phyloP scores from a whole-genome alignment of 1,140 invertebrate genomes.

The Aphelinus certus region DNA sequence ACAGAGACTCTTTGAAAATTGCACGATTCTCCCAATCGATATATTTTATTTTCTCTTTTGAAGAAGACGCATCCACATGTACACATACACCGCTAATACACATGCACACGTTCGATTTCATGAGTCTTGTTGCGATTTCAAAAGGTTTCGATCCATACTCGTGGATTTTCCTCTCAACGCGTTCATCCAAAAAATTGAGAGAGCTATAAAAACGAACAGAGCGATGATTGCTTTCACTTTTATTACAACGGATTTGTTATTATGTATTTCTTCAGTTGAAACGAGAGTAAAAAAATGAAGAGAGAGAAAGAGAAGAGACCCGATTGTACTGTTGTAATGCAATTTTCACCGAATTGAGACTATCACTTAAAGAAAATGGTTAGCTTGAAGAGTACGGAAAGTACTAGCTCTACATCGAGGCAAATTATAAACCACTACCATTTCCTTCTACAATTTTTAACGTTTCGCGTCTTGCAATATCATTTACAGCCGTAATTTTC shows the following conservation, averaged over 20 bases:
- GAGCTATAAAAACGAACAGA: no score
- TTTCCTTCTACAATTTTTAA: not conserved
- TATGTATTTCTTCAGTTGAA: no score
- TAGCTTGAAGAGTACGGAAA: constrained; percentile 14
- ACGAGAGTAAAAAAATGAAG: not conserved
- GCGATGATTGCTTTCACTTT: no score
- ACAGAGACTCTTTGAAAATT: constrained; percentile 9
- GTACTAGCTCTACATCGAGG: constrained; percentile 1
- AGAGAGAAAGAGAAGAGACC: not conserved
- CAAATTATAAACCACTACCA: constrained; percentile 21
- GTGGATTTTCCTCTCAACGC: not conserved
- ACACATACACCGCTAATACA: not conserved
- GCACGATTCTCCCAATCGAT: constrained; percentile 5
- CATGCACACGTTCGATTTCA: not conserved
- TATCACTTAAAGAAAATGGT: constrained; percentile 4
- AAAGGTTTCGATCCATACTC: not conserved
- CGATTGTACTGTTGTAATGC: not conserved
- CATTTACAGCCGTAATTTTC: constrained; percentile 12
- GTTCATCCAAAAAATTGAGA: no score
- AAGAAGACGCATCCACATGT: not conserved
- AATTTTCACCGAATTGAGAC: constrained; percentile 3
- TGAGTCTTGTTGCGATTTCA: no score
- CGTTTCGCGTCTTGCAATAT: constrained; percentile 6
- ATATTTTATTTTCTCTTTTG: not conserved
- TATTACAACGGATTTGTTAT: no score